Conservation (phyloP, 2,797 vertebrate species). For the Platalea minor region DNA sequence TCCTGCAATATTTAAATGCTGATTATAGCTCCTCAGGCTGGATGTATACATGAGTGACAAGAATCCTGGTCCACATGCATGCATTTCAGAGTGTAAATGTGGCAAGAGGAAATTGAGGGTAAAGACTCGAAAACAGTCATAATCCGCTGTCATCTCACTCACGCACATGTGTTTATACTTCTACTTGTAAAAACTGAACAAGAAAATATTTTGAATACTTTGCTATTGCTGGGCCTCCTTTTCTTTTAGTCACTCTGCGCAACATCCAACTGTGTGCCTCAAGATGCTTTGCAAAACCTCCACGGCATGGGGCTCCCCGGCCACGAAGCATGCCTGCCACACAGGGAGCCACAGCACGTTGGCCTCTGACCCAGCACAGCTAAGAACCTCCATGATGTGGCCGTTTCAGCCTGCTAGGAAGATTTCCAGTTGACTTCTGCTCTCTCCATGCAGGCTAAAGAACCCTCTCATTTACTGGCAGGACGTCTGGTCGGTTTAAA, state of each 20-base stretch:
- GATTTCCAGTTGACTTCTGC: neutral
- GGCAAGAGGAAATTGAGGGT: conserved; percentile 22
- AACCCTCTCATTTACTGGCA: neutral
- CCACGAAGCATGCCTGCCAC: fast-evolving
- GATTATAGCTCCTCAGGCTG: neutral
- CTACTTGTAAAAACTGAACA: neutral
- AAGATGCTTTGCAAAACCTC: neutral
- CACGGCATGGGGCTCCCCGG: fast-evolving
- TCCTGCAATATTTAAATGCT: neutral
- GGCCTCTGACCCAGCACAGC: neutral
- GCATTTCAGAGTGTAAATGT: neutral
- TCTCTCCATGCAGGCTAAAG: neutral
- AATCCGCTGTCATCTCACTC: neutral
- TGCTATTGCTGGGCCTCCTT: neutral
- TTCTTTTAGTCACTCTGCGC: neutral
- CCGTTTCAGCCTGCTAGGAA: neutral
- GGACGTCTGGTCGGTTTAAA: neutral
- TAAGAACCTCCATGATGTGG: neutral
- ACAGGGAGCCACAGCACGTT: fast-evolving
- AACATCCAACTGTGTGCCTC: fast-evolving
- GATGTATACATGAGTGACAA: neutral
- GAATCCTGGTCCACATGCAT: neutral
- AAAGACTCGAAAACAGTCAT: neutral
- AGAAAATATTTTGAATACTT: conserved; percentile 15
- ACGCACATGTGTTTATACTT: conserved; percentile 4